Conservation (phyloP, 2,113 vertebrate genomes). For the Myrmophylax atrothorax region DNA sequence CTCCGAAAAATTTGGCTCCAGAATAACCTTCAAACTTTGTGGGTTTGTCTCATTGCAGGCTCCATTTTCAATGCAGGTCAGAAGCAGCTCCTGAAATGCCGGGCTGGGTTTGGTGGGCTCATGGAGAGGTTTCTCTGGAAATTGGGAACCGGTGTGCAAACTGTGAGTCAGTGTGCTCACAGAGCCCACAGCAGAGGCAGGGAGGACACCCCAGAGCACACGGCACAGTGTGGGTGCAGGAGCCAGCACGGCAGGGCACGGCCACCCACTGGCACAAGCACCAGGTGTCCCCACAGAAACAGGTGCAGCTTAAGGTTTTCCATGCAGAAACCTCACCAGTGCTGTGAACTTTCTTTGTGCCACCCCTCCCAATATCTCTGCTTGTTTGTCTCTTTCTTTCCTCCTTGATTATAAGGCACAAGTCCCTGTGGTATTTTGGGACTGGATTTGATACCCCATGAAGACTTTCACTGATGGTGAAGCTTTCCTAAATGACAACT, state of each 20-base stretch:
- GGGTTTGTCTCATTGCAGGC: neutral
- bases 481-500: neutral
- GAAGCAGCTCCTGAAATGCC: neutral
- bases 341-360: neutral
- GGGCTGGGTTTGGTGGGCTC: neutral
- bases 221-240: neutral
- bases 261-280: neutral
- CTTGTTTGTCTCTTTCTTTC: neutral
- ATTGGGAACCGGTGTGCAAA: neutral
- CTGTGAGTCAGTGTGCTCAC: neutral
- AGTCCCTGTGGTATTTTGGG: neutral
- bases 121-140: neutral
- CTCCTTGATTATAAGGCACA: neutral
- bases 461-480: neutral
- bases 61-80: neutral
- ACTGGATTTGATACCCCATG: neutral
- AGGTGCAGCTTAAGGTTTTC: neutral
- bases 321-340: neutral
- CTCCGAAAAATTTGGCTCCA: neutral
- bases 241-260: fast-evolving
- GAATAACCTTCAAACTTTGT: neutral
- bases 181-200: neutral
- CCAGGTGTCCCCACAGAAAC: neutral
- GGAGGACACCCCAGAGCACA: neutral
- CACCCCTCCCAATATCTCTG: neutral